Base-by-base conservation (phyloP, 1,140 invertebrate species). In the Temnothorax curvispinosus region DNA sequence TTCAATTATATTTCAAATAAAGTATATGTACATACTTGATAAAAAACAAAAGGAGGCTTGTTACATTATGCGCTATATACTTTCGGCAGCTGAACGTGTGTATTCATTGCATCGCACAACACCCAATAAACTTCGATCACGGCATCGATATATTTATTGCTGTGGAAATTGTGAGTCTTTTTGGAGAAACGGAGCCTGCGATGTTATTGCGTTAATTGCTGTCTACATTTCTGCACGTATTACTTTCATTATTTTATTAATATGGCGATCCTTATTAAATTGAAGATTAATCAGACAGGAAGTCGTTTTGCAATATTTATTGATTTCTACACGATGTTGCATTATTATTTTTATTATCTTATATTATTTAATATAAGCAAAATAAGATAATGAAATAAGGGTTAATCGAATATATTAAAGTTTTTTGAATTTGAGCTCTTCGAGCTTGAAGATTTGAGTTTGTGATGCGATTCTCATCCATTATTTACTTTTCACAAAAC, bases 21-120 rank as follows among this genome's bases (percentile, higher is more conserved):
- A 81, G 13, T 81, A 71, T 81, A 81, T 81, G 35, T 81, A 80
- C n/a, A 80, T 80, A 81, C 64, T 69, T 69, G 41, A 69, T 41
- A 69, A 54, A 69, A 77, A 76, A 76, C 27, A 77, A 13, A 21
- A 67, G 18, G n/a, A 81, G 35, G 9, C n/a, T 67, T 35, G 13
- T 69, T 69, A 54, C 7, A 77, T 47, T 18, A 44, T 60, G 56
- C 38, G 18, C 27, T 27, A 27, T 52, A 76, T 76, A 44, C 8
- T 78, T 78, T 78, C 27, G 11, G 44, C 44, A 65, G 27, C 41
- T 62, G 60, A 65, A 65, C 41, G 76, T 65, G 76, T 78, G 76
- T 78, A 78, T 50, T 78, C 50, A 64, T 64, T 44, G 56, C 41
- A 64, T 64, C 58, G 58, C 60, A 64, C 41, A 77, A 77, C 38